phyloP scores from a whole-genome alignment of 2,113 vertebrate genomes.

The Eulemur rufifrons region DNA sequence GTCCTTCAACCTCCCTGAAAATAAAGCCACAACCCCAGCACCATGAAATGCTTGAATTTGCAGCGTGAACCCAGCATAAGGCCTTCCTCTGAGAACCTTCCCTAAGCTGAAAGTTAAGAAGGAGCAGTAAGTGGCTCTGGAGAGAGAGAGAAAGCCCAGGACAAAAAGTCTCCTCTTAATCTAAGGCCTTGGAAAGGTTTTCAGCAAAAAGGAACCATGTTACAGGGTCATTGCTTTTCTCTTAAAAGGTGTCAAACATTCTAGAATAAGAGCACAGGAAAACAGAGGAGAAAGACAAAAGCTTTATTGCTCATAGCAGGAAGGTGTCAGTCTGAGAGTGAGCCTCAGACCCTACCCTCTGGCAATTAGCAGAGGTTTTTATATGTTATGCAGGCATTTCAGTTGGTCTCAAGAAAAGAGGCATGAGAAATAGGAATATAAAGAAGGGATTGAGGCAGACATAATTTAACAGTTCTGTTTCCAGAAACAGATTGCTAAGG shows the following conservation, averaged over 20 bases:
- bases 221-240: neutral
- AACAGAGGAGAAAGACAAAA: neutral
- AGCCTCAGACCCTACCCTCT: neutral
- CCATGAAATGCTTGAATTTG: neutral
- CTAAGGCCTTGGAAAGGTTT: neutral
- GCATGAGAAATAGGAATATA: neutral
- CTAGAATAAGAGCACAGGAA: neutral
- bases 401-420: neutral
- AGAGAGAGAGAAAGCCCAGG: neutral
- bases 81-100: neutral
- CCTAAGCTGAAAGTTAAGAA: neutral
- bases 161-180: neutral
- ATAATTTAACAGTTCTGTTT: neutral
- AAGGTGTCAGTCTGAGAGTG: neutral
- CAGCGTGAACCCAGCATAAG: neutral
- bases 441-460: neutral
- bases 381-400: neutral
- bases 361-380: neutral
- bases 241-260: neutral
- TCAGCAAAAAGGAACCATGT: neutral
- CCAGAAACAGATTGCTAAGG: neutral
- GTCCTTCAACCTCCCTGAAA: neutral
- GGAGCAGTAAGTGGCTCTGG: neutral
- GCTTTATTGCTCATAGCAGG: neutral
- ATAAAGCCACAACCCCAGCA: neutral